These are phyloP conservation scores for Fukomys damarensis DNA, from an alignment of 2,113 vertebrate species.

Conservation along the genomic window DNA sequence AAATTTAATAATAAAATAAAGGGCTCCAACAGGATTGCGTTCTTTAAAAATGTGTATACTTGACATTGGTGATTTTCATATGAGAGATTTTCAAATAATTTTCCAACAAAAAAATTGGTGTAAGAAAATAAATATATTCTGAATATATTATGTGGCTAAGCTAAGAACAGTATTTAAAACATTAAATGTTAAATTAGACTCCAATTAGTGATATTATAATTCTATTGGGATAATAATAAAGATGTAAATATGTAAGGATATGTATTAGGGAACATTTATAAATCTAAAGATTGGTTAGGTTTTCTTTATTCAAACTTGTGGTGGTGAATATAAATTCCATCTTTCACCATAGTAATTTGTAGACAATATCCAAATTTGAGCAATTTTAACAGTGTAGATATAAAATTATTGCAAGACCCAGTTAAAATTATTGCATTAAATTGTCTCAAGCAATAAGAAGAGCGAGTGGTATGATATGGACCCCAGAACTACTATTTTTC, in stretches of 20 bases:
- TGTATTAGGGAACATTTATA: not conserved
- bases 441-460: not conserved
- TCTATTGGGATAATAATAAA: not conserved
- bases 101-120: not conserved
- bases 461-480: not conserved
- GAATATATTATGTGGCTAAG: not conserved
- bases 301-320: too few species aligned
- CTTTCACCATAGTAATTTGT: not conserved
- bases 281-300: too few species aligned
- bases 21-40: not conserved
- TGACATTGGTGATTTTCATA: not conserved
- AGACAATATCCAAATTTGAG: not conserved
- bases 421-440: slow-evolving; percentile 10
- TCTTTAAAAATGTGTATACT: not conserved
- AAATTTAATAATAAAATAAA: not conserved
- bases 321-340: not conserved
- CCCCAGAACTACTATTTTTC: not conserved
- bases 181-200: not conserved
- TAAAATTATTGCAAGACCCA: not conserved
- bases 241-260: not conserved
- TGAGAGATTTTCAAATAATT: not conserved
- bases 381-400: not conserved
- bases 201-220: not conserved
- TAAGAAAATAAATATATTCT: not conserved
- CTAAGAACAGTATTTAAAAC: not conserved